These are phyloP conservation scores for Odontesthes bonariensis DNA, from an alignment of 2,113 vertebrate species.

Conservation along the genomic window DNA sequence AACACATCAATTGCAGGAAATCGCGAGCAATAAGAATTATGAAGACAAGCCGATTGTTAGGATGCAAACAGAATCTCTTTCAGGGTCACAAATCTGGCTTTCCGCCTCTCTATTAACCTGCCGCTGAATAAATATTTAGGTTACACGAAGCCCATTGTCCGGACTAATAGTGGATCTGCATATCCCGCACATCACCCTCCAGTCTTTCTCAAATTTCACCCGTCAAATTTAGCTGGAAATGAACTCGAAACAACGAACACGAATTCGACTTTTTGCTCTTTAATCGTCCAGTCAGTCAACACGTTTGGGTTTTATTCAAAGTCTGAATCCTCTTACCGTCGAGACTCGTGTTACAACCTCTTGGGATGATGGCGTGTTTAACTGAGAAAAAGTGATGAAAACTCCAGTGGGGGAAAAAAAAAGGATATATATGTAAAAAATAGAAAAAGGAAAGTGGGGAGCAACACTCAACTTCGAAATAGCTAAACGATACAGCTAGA, in stretches of 20 bases:
- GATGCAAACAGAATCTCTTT: constrained; percentile 44
- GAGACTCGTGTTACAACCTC: constrained; percentile 33
- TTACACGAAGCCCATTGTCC: constrained; percentile 52
- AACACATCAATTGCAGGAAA: constrained; percentile 66
- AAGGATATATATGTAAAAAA: not conserved
- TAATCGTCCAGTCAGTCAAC: not conserved
- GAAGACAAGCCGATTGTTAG: constrained; percentile 54
- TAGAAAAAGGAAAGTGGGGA: not conserved
- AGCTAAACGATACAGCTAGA: constrained; percentile 2
- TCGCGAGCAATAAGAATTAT: constrained; percentile 50
- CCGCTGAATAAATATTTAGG: constrained; percentile 69
- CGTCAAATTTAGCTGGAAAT: constrained; percentile 1
- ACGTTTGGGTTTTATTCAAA: not conserved
- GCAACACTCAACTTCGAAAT: constrained; percentile 3
- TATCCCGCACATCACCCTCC: not conserved
- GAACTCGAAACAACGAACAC: not conserved
- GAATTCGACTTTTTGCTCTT: not conserved
- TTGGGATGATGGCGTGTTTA: constrained; percentile 22
- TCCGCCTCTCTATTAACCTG: constrained; percentile 43
- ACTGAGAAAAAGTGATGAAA: constrained; percentile 29
- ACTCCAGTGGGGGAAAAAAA: constrained; percentile 24
- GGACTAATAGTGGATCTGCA: not conserved
- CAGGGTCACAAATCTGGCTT: constrained; percentile 55
- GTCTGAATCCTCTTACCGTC: constrained; percentile 68
- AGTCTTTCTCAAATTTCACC: not conserved